phyloP scores from a whole-genome alignment of 1,140 invertebrate genomes.

The Gryon sp. region DNA sequence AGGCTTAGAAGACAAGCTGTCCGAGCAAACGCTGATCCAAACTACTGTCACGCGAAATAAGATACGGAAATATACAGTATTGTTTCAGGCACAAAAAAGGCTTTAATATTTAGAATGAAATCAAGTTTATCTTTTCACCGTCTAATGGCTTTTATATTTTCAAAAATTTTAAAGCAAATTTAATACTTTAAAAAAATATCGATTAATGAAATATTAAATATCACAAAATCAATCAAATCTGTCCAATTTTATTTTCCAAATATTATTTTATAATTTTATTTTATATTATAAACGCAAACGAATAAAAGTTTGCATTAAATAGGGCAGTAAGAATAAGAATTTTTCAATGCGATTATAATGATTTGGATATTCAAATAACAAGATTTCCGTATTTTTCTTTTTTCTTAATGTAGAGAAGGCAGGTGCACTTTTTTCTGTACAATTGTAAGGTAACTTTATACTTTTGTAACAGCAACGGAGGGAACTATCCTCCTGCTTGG shows the following conservation, averaged over 20 bases:
- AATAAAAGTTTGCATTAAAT: background rate
- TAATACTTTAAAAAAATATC: too few species aligned
- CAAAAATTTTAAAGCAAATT: too few species aligned
- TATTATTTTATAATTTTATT: too few species aligned
- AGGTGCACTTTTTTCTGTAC: conserved; percentile 20
- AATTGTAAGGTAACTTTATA: conserved; percentile 49
- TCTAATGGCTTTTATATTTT: too few species aligned
- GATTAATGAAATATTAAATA: too few species aligned
- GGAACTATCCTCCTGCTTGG: conserved; percentile 18
- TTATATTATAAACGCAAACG: too few species aligned
- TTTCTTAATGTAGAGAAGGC: conserved; percentile 11
- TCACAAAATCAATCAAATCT: too few species aligned
- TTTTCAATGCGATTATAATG: conserved; percentile 17
- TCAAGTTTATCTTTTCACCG: too few species aligned
- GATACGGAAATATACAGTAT: conserved; percentile 6
- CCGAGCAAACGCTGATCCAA: conserved; percentile 49
- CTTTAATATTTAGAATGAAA: conserved; percentile 48
- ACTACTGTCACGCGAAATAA: conserved; percentile 54
- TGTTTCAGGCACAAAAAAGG: too few species aligned
- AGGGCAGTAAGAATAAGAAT: background rate
- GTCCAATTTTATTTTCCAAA: too few species aligned
- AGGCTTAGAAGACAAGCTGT: conserved; percentile 31
- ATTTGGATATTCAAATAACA: conserved; percentile 23
- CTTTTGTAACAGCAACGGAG: conserved; percentile 41
- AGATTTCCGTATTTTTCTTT: conserved; percentile 25